Base-by-base conservation (phyloP, 2,888 invertebrate species). In the Diabrotica balteata region DNA sequence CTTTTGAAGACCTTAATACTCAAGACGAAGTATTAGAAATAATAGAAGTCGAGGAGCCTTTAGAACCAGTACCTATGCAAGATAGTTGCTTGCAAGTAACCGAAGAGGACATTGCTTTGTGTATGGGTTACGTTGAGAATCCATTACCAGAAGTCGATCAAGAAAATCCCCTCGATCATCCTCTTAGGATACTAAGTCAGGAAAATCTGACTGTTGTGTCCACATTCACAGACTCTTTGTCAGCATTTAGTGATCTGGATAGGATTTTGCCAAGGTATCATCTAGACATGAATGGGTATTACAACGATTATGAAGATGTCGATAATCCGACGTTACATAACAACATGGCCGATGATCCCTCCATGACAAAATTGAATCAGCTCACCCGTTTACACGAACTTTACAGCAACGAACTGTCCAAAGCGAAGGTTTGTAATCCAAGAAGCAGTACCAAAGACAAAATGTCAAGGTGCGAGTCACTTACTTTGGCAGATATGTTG, bases 131-230 rank as follows among this genome's bases (percentile, higher is more conserved):
- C 58, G 87, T 86, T 75, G 91, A 91, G 78, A 90, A 91, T 84
- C 90, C 90, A 54, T 81, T 92, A 47, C 89, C 89, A 0, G 91
- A 92, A 83, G 89, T 90, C 43, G 92, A 92, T 77, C 91, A 91
- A 80, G 89, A 89, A 72, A 89, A 88, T 75, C 84, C 83, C 63
- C 90, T 92, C 71, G 93, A 93, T 80, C 96, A 96, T 86, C 96
- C 96, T 0, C 85, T 96, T 59, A 88, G 95, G 75, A 93, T 95
- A 76, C 87, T 96, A 52, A 96, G 96, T 79, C 94, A 95, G 85
- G 95, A 96, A 86, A 95, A 95, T 84, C 86, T 96, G 73, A 95
- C 95, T 7, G 91, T 94, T 22, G 94, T 95, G 8, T 95, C 96
- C 46, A 95, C 95, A 53, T 96, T 96, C 79, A 92, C 93, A 10